These are phyloP conservation scores for Zosterops lateralis DNA, from an alignment of 2,113 vertebrate species.

Conservation along the genomic window DNA sequence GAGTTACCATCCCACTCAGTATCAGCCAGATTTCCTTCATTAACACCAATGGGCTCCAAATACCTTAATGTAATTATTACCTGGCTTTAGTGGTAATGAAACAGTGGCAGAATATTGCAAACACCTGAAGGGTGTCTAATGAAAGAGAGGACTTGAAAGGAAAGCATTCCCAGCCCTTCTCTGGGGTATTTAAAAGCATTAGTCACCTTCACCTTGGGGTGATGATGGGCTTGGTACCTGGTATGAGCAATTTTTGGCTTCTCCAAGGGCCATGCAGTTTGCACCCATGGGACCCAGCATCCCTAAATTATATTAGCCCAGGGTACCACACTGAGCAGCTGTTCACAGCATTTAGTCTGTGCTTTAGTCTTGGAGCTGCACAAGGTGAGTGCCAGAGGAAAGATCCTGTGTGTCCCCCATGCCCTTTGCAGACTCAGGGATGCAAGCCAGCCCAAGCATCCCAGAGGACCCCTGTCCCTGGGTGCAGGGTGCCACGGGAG, in stretches of 20 bases:
- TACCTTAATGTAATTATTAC: constrained; percentile 63
- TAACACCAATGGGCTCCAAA: constrained; percentile 73
- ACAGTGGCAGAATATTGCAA: constrained; percentile 66
- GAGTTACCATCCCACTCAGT: constrained; percentile 28
- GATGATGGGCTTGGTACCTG: neutral
- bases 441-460: neutral
- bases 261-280: neutral
- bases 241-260: neutral
- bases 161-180: constrained; percentile 19
- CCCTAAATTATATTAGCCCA: constrained; percentile 8
- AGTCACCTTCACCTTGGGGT: neutral
- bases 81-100: constrained; percentile 73
- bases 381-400: neutral
- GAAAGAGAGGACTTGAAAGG: constrained; percentile 40
- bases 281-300: neutral
- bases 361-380: accelerated
- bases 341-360: neutral
- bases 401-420: accelerated
- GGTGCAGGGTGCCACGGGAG: neutral
- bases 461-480: neutral
- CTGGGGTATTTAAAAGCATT: constrained; percentile 49
- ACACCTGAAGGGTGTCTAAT: constrained; percentile 78
- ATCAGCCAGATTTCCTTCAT: constrained; percentile 73
- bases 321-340: neutral
- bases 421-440: neutral